These are phyloP conservation scores for Syndactyla subalaris DNA, from an alignment of 2,797 vertebrate species.

Conservation along the genomic window DNA sequence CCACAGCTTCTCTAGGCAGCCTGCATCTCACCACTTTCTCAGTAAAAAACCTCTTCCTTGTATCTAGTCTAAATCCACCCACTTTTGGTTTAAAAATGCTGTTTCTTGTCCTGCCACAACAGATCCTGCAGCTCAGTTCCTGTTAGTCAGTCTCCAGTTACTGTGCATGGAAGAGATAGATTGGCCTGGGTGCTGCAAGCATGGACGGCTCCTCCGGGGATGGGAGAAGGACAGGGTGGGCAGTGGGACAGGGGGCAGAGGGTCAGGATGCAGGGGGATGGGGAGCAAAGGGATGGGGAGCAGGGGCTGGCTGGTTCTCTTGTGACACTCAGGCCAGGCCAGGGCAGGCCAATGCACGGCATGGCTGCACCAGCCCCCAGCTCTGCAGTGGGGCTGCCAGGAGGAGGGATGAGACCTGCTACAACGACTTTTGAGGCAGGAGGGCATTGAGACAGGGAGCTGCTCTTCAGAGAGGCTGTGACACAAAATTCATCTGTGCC, in stretches of 20 bases:
- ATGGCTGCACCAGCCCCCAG: accelerated
- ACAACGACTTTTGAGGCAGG: accelerated
- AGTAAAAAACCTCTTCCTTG: neutral
- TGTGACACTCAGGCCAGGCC: too few relatives aligned
- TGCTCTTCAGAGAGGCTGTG: neutral
- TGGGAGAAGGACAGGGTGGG: too few relatives aligned
- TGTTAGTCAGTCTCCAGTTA: neutral
- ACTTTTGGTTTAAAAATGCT: neutral
- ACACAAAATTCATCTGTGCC: neutral
- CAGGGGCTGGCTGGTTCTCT: neutral
- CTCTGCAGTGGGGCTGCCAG: accelerated
- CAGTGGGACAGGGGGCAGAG: neutral
- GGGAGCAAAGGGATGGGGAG: neutral
- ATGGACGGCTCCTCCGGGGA: neutral
- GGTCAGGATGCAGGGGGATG: neutral
- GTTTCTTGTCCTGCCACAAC: neutral
- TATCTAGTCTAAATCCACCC: neutral
- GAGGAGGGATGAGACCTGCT: neutral
- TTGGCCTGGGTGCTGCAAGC: neutral
- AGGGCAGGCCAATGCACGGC: accelerated
- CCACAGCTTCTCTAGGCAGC: neutral
- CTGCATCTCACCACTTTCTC: neutral
- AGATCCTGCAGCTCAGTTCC: neutral
- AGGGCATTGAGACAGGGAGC: neutral
- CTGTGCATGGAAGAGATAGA: neutral